Conservation (phyloP, 2,888 invertebrate genomes). For the Cryptocephalus primarius region DNA sequence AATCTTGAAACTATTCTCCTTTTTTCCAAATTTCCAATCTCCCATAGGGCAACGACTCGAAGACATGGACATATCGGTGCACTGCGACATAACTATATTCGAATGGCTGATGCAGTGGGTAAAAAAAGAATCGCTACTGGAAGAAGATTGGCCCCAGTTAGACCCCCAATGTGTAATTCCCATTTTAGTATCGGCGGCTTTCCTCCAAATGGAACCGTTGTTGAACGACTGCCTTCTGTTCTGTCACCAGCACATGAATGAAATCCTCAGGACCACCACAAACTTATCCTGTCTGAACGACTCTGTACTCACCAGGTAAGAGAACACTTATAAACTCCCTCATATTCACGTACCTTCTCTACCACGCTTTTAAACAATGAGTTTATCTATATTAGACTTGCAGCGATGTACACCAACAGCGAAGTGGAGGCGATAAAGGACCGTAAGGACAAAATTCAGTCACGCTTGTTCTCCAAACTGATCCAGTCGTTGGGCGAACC, state of each 20-base stretch:
- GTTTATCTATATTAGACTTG: constrained; percentile 60
- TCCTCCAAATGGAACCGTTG: constrained; percentile 87
- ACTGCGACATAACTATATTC: constrained; percentile 91
- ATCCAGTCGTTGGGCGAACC: constrained; percentile 67
- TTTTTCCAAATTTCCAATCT: neutral
- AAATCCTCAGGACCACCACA: constrained; percentile 74
- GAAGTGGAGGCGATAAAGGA: constrained; percentile 79
- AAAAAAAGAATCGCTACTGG: constrained; percentile 58
- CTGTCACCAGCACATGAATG: constrained; percentile 78
- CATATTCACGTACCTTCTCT: no score
- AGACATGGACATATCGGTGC: constrained; percentile 79
- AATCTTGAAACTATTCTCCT: no score
- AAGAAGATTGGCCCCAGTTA: constrained; percentile 56
- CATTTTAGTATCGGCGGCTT: constrained; percentile 87
- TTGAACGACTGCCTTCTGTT: constrained; percentile 76
- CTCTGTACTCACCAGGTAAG: constrained; percentile 49
- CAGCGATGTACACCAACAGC: constrained; percentile 78
- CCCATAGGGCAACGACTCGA: constrained; percentile 25
- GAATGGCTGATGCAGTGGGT: constrained; percentile 96
- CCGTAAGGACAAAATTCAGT: constrained; percentile 80
- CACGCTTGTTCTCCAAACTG: constrained; percentile 72
- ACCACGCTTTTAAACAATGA: no score
- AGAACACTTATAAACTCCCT: neutral
- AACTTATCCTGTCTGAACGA: constrained; percentile 86
- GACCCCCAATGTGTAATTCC: constrained; percentile 83